Evolutionary conservation across 64 coral and sea anemone species (phyloP).

Genomic region (Porites lutea): DNA sequence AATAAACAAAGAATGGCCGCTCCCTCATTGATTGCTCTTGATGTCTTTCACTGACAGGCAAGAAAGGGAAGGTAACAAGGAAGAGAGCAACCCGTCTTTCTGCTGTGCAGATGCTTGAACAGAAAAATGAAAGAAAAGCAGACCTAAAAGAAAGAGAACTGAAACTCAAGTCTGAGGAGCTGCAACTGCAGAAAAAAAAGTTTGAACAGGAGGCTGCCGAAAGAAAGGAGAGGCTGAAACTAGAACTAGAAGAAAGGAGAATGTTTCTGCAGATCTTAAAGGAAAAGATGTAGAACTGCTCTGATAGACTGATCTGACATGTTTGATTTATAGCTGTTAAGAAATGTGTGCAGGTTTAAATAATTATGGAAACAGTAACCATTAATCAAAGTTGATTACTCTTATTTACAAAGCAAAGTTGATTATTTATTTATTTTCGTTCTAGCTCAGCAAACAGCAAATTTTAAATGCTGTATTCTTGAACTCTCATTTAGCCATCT

Average conservation of each 20-base stretch:
- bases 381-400: slow-evolving; percentile 32
- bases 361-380: slow-evolving; percentile 28
- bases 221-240: slow-evolving; percentile 15
- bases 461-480: slow-evolving; percentile 51
- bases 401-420: slow-evolving; percentile 15
- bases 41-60: slow-evolving; percentile 8
- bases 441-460: slow-evolving; percentile 34
- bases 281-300: neutral
- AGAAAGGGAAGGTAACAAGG: slow-evolving; percentile 22
- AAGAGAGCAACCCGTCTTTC: slow-evolving; percentile 24
- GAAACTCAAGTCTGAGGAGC: slow-evolving; percentile 20
- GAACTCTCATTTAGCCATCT: slow-evolving; percentile 33
- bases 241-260: slow-evolving; percentile 33
- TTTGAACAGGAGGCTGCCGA: slow-evolving; percentile 29
- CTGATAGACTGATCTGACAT: neutral
- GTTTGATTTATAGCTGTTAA: neutral
- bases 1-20: slow-evolving; percentile 7
- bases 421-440: slow-evolving; percentile 43
- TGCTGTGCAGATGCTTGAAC: slow-evolving; percentile 11
- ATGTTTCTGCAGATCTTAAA: neutral
- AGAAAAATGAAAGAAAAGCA: slow-evolving; percentile 32
- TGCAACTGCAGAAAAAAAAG: slow-evolving; percentile 31
- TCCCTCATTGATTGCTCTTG: slow-evolving; percentile 16
- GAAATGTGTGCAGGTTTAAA: slow-evolving; percentile 8
- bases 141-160: slow-evolving; percentile 29